These are phyloP conservation scores for Bradypus variegatus DNA, from an alignment of 2,797 vertebrate genomes.

Conservation along the genomic window DNA sequence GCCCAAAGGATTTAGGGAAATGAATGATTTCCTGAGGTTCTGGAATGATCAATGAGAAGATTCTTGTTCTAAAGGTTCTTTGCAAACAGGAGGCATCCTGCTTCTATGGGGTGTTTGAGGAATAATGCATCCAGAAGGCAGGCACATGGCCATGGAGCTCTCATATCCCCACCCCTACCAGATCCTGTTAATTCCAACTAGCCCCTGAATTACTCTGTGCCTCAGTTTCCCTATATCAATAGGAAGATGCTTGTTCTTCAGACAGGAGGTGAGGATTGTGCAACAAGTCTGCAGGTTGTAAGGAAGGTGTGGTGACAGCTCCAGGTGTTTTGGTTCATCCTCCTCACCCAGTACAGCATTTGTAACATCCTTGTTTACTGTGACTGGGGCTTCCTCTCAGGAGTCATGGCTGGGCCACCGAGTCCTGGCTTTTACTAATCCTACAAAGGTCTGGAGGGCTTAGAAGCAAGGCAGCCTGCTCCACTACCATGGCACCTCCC, in stretches of 20 bases:
- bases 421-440: not conserved
- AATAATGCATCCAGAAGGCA: not conserved
- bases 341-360: not conserved
- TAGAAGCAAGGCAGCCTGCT: not conserved
- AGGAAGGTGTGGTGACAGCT: not conserved
- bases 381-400: not conserved
- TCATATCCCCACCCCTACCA: not conserved
- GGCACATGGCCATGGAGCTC: not conserved
- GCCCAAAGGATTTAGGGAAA: conserved; percentile 20
- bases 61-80: not conserved
- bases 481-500: not conserved
- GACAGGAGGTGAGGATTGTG: not conserved
- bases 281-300: not conserved
- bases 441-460: not conserved
- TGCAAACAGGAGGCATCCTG: not conserved
- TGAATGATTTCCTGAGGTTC: conserved; percentile 33
- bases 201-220: not conserved
- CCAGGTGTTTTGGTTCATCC: not conserved
- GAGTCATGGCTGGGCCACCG: not conserved
- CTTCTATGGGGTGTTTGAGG: not conserved
- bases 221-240: conserved; percentile 4
- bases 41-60: not conserved
- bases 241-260: not conserved
- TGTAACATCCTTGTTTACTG: not conserved
- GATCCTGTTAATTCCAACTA: not conserved